These are phyloP conservation scores for Tetramorium bicarinatum DNA, from an alignment of 2,888 invertebrate species.

Conservation along the genomic window DNA sequence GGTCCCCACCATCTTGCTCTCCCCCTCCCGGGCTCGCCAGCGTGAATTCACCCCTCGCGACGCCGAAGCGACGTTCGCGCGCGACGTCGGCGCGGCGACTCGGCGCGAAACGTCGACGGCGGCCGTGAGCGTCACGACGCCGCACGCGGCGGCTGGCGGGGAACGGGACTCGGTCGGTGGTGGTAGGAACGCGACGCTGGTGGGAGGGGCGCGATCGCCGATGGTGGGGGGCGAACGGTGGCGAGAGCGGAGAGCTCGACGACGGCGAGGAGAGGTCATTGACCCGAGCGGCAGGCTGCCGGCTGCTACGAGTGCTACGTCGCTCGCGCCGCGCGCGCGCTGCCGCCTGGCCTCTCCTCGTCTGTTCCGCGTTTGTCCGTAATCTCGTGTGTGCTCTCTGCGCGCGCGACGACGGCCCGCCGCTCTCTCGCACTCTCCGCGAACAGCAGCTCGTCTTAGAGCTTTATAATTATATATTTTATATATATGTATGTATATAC, in stretches of 20 bases:
- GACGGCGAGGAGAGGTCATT: slow-evolving; percentile 85
- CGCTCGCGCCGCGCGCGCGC: slow-evolving; percentile 77
- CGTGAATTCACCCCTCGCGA: slow-evolving; percentile 28
- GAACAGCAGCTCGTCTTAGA: neutral
- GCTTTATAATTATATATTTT: slow-evolving; percentile 3
- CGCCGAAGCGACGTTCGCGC: slow-evolving; percentile 10
- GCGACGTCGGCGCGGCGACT: slow-evolving; percentile 60
- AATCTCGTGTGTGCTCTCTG: slow-evolving; percentile 81
- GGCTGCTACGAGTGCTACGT: slow-evolving; percentile 85
- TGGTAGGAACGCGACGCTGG: slow-evolving; percentile 31
- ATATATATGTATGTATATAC: neutral
- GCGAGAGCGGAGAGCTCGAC: slow-evolving; percentile 79
- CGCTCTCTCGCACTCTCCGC: slow-evolving; percentile 30
- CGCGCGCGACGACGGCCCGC: slow-evolving; percentile 68
- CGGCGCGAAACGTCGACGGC: slow-evolving; percentile 26
- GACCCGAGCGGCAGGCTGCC: slow-evolving; percentile 86
- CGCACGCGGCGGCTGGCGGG: slow-evolving; percentile 27
- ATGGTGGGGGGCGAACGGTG: neutral
- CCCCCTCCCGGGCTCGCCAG: slow-evolving; percentile 52
- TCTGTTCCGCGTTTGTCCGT: slow-evolving; percentile 82
- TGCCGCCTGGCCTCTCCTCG: slow-evolving; percentile 78
- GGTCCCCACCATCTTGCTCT: slow-evolving; percentile 50
- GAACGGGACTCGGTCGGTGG: neutral
- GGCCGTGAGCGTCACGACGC: slow-evolving; percentile 44
- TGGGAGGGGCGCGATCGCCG: neutral